Base-by-base conservation (phyloP, 1,140 invertebrate species). In the Cotesia vestalis region DNA sequence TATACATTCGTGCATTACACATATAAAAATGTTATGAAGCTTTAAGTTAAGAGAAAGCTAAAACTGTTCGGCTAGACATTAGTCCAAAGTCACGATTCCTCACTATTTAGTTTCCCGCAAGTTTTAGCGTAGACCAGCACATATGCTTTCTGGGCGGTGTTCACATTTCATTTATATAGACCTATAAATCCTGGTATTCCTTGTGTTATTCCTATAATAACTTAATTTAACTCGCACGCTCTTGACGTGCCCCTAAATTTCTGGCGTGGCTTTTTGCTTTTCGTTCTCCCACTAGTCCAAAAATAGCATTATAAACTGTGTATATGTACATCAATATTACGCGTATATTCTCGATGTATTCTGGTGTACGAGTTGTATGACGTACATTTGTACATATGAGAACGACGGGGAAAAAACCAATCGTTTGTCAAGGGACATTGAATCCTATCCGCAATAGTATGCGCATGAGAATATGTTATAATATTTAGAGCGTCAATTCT, bases 381-480 rank as follows among this genome's bases (percentile, higher is more conserved):
- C 38, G 11, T 52, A 38, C 34, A 36, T 66, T n/a, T 27, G 17
- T 53, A 40, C 8, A 9, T 51, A 40, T 55, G 51, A 55, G 51
- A 55, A 38, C 3, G 35, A 38, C 17, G 14, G 27, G 27, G 51
- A 14, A 35, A 27, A 38, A 67, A 40, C 51, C 66, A 55, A 67
- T 67, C 66, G 51, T 67, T 67, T 40, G 66, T 67, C 66, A 67
- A 38, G 66, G 66, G 66, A 67, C 66, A 55, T 55, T 67, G 66
- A 51, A 34, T 46, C 40, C 40, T 46, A 46, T 27, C 20, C 60
- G 27, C 35, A 62, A 12, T 46, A 51, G n/a, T 51, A 51, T 55
- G 40, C 20, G 8, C 17, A 67, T 67, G 66, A 53, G 51, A 53
- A 67, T 51, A 46, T 46, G 40, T 46, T 46, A 46, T 46, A 67